Conservation (phyloP, 1,140 invertebrate genomes). For the Penaeus vannamei region DNA sequence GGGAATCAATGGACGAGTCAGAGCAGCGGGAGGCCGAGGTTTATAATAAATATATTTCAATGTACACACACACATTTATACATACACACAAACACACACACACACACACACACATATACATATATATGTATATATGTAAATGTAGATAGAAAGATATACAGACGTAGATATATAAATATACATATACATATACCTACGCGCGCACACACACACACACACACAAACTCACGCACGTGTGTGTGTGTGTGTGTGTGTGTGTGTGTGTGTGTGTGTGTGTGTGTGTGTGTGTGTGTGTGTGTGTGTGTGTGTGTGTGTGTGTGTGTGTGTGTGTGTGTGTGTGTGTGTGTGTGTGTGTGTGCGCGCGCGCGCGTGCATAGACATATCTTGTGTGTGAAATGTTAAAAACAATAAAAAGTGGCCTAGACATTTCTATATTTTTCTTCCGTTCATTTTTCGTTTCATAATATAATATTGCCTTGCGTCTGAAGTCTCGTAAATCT, state of each 20-base stretch:
- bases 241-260: too few relatives aligned
- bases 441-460: too few relatives aligned
- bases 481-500: too few relatives aligned
- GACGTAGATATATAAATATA: not conserved
- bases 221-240: not conserved
- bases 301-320: slow-evolving; percentile 24
- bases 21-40: too few relatives aligned
- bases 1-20: too few relatives aligned
- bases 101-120: too few relatives aligned
- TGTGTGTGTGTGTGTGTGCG: slow-evolving; percentile 26
- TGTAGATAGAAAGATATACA: slow-evolving; percentile 8
- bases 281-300: slow-evolving; percentile 2
- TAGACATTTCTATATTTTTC: too few relatives aligned
- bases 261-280: slow-evolving; percentile 1
- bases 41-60: too few relatives aligned
- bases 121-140: not conserved
- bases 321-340: slow-evolving; percentile 10
- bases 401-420: too few relatives aligned
- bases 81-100: too few relatives aligned
- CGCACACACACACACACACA: not conserved
- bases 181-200: not conserved
- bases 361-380: not conserved
- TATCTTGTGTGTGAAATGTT: not conserved
- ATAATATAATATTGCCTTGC: too few relatives aligned
- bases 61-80: too few relatives aligned